Conservation (phyloP, 2,113 vertebrate genomes). For the Nibea coibor region DNA sequence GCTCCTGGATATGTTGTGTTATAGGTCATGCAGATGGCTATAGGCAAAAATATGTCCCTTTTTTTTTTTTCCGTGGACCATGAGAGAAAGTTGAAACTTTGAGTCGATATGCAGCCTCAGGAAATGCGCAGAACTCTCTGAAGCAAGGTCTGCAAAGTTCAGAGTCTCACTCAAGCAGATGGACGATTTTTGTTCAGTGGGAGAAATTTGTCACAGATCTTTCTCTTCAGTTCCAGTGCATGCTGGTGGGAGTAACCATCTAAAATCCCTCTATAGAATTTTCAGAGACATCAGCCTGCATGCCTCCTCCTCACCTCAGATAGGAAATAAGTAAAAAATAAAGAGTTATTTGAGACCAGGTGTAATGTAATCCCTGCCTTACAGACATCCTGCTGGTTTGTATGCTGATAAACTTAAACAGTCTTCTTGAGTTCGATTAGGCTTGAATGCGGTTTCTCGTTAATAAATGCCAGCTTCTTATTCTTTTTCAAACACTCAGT, state of each 20-base stretch:
- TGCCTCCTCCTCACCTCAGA: conserved; percentile 34
- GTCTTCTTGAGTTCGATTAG: conserved; percentile 22
- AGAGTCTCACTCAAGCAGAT: conserved; percentile 62
- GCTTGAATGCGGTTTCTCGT: conserved; percentile 49
- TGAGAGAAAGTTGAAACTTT: conserved; percentile 61
- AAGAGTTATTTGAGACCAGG: conserved; percentile 3
- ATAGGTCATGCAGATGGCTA: conserved; percentile 71
- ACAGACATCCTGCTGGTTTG: neutral
- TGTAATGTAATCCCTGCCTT: neutral
- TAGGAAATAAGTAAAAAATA: conserved; percentile 22
- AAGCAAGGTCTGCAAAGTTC: conserved; percentile 70
- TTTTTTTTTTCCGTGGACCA: conserved; percentile 49
- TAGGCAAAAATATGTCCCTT: conserved; percentile 60
- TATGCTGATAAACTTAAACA: neutral
- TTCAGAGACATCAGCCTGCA: conserved; percentile 24
- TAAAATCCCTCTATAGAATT: conserved; percentile 21
- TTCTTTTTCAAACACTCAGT: conserved; percentile 34
- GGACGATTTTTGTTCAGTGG: conserved; percentile 60
- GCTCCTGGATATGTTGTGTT: conserved; percentile 61
- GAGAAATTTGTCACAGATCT: conserved; percentile 69
- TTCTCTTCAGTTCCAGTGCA: conserved; percentile 49
- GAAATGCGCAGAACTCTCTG: conserved; percentile 65
- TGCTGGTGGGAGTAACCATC: conserved; percentile 50
- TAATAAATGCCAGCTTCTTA: conserved; percentile 55
- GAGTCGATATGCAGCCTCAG: conserved; percentile 70